Base-by-base conservation (phyloP, 2,113 vertebrate genomes). In the Zapornia atra region DNA sequence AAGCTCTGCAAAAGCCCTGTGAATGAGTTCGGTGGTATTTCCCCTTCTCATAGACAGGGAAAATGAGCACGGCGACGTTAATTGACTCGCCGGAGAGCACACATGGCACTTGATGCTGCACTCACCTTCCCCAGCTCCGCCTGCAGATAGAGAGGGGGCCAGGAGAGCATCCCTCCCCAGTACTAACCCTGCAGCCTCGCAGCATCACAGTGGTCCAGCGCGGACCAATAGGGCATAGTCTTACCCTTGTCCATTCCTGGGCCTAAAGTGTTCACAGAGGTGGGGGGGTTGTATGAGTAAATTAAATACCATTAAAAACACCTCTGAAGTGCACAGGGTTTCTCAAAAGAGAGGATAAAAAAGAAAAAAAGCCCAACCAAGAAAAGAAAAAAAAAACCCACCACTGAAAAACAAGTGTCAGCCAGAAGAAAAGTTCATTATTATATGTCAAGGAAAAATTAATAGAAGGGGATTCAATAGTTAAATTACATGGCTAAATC, bases 401-500 rank as follows among this genome's bases (percentile, higher is more conserved):
- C 50, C 26, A 53, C 25, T 6, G 17, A 54, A 54, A 54, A 29
- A 31, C 34, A 70, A 82, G 70, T 66, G 75, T 53, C 90, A 90
- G 42, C 59, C 22, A 1, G 80, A 83, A 66, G 82, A 90, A 93
- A 94, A 95, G 86, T 94, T 93, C 94, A 82, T 85, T 95, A 82
- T 72, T 86, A 53, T 44, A 65, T n/a, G 42, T 78, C 86, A 82
- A 69, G 81, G 64, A 69, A 76, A 96, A 88, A 94, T 81, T 84
- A 93, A 96, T 86, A 95, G 86, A 94, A 69, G 77, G 73, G 78
- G 87, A 68, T 73, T 40, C 56, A 87, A 78, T n/a, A 82, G 92
- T 96, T 94, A 97, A 96, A 87, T 91, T 65, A 93, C 50, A 42
- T 34, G 85, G 53, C 53, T 82, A 88, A 90, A 78, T 42, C 85